Conservation (phyloP, 1,140 invertebrate genomes). For the Megalopta genalis region DNA sequence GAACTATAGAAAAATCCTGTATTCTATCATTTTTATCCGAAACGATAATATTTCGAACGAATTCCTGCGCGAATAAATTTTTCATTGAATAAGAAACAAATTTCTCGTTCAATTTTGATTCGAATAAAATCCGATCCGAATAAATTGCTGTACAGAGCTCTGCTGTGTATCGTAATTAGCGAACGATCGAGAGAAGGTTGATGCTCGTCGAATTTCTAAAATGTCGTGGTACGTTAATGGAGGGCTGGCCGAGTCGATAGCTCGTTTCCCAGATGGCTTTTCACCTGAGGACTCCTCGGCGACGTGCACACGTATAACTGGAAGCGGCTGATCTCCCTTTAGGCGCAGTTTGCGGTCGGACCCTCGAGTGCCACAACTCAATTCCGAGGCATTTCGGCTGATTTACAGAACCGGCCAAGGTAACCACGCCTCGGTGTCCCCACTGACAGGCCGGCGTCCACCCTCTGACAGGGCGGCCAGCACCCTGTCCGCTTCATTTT, state of each 20-base stretch:
- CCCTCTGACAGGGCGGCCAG: conserved; percentile 5
- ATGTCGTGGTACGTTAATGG: too few species aligned
- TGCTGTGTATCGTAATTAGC: too few species aligned
- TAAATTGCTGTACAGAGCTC: too few species aligned
- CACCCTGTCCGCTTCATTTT: not conserved
- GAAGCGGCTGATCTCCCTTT: conserved; percentile 56
- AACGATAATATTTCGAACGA: too few species aligned
- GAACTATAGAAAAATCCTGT: too few species aligned
- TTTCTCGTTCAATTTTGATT: too few species aligned
- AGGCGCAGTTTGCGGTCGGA: conserved; percentile 64
- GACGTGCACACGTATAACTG: conserved; percentile 59
- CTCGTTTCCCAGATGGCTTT: conserved; percentile 47
- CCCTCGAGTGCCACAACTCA: conserved; percentile 70
- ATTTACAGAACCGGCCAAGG: conserved; percentile 62
- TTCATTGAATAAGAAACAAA: too few species aligned
- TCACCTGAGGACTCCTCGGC: conserved; percentile 37
- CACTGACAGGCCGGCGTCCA: conserved; percentile 6
- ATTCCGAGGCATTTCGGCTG: conserved; percentile 69
- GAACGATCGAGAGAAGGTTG: too few species aligned
- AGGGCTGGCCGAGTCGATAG: conserved; percentile 28
- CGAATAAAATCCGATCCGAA: too few species aligned
- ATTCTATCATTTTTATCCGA: too few species aligned
- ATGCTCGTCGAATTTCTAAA: too few species aligned
- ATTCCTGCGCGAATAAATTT: too few species aligned
- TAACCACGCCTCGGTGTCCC: conserved; percentile 50